Base-by-base conservation (phyloP, 2,113 vertebrate genomes). In the Corydoras maculifer region DNA sequence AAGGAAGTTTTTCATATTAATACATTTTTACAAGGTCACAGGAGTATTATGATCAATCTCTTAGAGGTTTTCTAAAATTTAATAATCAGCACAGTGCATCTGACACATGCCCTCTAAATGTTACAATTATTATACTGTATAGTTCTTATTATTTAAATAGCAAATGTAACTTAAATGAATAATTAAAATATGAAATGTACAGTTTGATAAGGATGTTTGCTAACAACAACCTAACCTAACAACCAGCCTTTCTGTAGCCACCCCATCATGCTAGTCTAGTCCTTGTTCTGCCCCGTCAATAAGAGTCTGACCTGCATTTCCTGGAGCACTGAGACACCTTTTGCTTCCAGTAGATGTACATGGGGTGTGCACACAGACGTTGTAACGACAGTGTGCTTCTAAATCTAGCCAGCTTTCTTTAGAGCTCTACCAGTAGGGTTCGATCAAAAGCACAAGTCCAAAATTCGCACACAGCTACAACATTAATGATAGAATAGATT, bases 201-300 rank as follows among this genome's bases (percentile, higher is more conserved):
- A 25, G 18, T 25, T 25, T 25, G 18, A 3, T 53, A 3, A 14
- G 5, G 11, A 9, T 10, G 13, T 53, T 53, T 53, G 10, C 9
- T 53, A 53, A 53, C 13, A n/a, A 50, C 3, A 7, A 2, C 30
- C 51, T 65, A 66, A 53, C 8, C 32, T 25, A 25, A 25, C 18
- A 25, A 25, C 18, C 18, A 64, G 59, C 35, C 65, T 51, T 43
- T 58, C 18, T 62, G 59, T 1, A 8, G 9, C 32, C 8, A 2
- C 18, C 53, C 69, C 48, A 48, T 60, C 49, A 60, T 25, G 3
- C 18, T n/a, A 31, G 63, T 60, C 63, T 31, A 18, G 8, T 66
- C 8, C 57, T 66, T 14, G 12, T 25, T 67, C 48, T 66, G 55
- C 43, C 48, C 9, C 67, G 64, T 62, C 49, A 73, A 43, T 67